Evolutionary conservation across 2,888 invertebrate genomes (phyloP), one percentile per base, ranked within the genome.

Genomic region (Patella caerulea): DNA sequence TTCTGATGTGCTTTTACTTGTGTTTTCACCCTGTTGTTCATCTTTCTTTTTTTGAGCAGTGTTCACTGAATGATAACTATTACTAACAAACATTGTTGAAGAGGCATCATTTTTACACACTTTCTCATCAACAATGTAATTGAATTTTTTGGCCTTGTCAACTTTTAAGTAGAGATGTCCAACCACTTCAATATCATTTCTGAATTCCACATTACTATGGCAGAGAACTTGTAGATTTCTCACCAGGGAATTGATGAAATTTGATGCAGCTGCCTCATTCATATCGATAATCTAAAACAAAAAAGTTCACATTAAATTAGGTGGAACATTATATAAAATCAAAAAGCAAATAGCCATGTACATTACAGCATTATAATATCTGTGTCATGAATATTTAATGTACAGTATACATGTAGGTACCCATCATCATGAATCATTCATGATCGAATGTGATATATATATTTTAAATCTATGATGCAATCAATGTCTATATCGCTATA

Each of bases 31-130:
- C 19, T 9, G 12, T 24, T 65, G 65, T 19, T 24, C 65, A 65
- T 65, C 65, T 65, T 65, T 65, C 65, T 65, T 65, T 65, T 65
- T 65, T 3, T 19, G 65, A 12, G 65, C 12, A 24, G 19, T 11
- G 15, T 65, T 65, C 19, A 24, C 24, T 19, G 65, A 65, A 65
- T 65, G 65, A 65, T 65, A 65, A 65, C 65, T 65, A 24, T 65
- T 65, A 65, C 65, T 65, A 19, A 65, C 65, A 24, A 65, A 65
- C 65, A 65, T 65, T 65, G 65, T 65, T 24, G 65, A 65, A 19
- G 65, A 65, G 7, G 65, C 65, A 65, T 65, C 65, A 65, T 65
- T 65, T 65, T 65, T 65, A 65, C 65, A 65, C 65, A 65, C 65
- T 65, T 65, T 65, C 24, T 65, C 65, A 65, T 65, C 65, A 11